Evolutionary conservation across 1,140 invertebrate genomes (phyloP).

Genomic region (Megalopta genalis): DNA sequence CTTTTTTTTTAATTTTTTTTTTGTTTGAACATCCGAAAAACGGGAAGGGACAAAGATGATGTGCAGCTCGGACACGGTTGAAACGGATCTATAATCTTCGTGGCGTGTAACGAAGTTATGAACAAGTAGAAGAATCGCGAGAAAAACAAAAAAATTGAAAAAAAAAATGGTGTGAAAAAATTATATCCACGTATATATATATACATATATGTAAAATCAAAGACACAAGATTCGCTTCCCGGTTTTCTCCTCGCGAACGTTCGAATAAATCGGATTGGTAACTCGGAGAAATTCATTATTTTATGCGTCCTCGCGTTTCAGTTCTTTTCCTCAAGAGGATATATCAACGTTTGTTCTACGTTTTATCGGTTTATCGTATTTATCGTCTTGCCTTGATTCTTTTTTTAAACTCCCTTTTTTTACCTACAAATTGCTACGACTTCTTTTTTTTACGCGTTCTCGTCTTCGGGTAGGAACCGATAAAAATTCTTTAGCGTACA

Average conservation of each 20-base stretch:
- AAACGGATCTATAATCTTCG: conserved; percentile 18
- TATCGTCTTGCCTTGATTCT: not conserved
- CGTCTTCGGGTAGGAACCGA: conserved; percentile 27
- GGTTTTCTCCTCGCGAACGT: conserved; percentile 25
- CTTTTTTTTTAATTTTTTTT: not conserved
- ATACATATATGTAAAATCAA: not conserved
- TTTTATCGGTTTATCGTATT: conserved; percentile 36
- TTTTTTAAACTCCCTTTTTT: conserved; percentile 27
- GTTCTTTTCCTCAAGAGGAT: conserved; percentile 32
- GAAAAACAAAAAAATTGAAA: too few relatives aligned
- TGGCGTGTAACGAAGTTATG: conserved; percentile 33
- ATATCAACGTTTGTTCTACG: conserved; percentile 12
- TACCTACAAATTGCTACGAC: conserved; percentile 39
- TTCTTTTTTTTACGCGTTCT: conserved; percentile 37
- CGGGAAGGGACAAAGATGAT: not conserved
- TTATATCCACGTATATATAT: too few relatives aligned
- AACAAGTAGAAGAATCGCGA: not conserved
- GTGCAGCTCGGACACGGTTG: not conserved
- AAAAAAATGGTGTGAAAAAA: not conserved
- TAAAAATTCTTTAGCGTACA: conserved; percentile 29
- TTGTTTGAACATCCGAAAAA: conserved; percentile 6
- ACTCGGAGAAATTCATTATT: conserved; percentile 26
- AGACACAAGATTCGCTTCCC: conserved; percentile 15
- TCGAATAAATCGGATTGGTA: not conserved
- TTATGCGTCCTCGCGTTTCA: conserved; percentile 39